These are phyloP conservation scores for Dasysyrphus tricinctus DNA, from an alignment of 2,888 invertebrate species.

Conservation along the genomic window DNA sequence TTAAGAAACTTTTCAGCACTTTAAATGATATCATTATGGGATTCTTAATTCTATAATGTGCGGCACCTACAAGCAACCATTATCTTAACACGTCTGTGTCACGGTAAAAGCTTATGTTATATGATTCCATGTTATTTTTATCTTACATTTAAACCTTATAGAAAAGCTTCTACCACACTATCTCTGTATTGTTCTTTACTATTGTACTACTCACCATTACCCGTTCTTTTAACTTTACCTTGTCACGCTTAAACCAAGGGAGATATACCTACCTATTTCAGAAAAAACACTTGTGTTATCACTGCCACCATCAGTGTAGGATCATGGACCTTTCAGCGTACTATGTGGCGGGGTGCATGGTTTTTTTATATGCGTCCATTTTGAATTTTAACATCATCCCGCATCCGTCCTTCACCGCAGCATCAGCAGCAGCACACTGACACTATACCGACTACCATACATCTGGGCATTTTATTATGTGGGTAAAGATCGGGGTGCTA, in stretches of 20 bases:
- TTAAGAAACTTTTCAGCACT: neutral
- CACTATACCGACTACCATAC: constrained; percentile 28
- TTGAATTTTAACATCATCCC: constrained; percentile 31
- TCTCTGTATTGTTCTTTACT: constrained; percentile 13
- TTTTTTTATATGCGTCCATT: constrained; percentile 26
- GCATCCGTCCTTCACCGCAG: constrained; percentile 4
- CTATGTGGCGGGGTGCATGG: constrained; percentile 27
- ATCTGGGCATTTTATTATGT: constrained; percentile 70
- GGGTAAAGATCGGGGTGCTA: constrained; percentile 56
- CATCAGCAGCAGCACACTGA: neutral
- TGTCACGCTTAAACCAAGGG: constrained; percentile 20
- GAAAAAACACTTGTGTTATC: constrained; percentile 42
- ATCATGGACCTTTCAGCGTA: constrained; percentile 55
- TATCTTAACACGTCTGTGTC: constrained; percentile 5
- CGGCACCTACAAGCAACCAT: neutral
- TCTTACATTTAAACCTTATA: constrained; percentile 26
- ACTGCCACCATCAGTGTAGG: constrained; percentile 60
- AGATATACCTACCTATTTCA: constrained; percentile 13
- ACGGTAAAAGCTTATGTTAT: constrained; percentile 11
- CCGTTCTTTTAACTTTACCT: constrained; percentile 12
- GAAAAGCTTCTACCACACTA: neutral
- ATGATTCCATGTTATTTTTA: constrained; percentile 46
- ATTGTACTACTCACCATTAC: constrained; percentile 12
- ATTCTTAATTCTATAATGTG: neutral
- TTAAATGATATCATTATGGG: neutral